A percentile compares a stretch with the other conserved stretches of the same genome.
These are phyloP conservation scores for Microctenopoma steveboyesi DNA, from an alignment of 2,797 vertebrate species.

Conservation along the genomic window DNA sequence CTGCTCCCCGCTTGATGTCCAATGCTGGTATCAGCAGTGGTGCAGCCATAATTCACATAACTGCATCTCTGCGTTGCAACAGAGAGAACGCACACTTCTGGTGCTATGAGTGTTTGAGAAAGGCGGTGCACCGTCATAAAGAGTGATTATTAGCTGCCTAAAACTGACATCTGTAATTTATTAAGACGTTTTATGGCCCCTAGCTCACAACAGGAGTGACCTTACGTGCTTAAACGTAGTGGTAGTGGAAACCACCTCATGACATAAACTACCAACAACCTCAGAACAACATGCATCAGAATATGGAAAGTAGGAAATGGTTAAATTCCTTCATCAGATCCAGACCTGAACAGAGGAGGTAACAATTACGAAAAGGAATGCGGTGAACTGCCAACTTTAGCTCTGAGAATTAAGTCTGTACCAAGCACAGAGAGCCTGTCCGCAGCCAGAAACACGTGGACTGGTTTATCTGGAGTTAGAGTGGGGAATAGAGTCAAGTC, in stretches of 20 bases:
- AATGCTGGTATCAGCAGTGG: constrained; percentile 38
- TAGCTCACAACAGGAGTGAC: not conserved
- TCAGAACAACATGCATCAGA: not conserved
- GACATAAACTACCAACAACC: not conserved
- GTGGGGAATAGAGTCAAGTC: constrained; percentile 48
- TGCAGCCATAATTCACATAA: constrained; percentile 53
- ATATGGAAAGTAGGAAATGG: constrained; percentile 2
- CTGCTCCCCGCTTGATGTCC: constrained; percentile 26
- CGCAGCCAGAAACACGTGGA: constrained; percentile 69
- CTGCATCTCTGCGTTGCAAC: constrained; percentile 20
- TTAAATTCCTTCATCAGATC: constrained; percentile 25
- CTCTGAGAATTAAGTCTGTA: constrained; percentile 55
- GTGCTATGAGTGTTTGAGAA: not conserved
- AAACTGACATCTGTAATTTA: not conserved
- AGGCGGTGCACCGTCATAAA: not conserved
- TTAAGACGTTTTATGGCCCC: not conserved
- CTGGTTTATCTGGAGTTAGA: constrained; percentile 63
- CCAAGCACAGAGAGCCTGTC: constrained; percentile 48
- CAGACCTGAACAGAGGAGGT: constrained; percentile 20
- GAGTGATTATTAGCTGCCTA: not conserved
- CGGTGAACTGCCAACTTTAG: constrained; percentile 34
- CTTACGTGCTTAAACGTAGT: not conserved
- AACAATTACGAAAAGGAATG: constrained; percentile 56
- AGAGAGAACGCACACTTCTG: constrained; percentile 4
- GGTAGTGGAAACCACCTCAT: not conserved